These are phyloP conservation scores for Idaea straminata DNA, from an alignment of 2,888 invertebrate species.

Conservation along the genomic window DNA sequence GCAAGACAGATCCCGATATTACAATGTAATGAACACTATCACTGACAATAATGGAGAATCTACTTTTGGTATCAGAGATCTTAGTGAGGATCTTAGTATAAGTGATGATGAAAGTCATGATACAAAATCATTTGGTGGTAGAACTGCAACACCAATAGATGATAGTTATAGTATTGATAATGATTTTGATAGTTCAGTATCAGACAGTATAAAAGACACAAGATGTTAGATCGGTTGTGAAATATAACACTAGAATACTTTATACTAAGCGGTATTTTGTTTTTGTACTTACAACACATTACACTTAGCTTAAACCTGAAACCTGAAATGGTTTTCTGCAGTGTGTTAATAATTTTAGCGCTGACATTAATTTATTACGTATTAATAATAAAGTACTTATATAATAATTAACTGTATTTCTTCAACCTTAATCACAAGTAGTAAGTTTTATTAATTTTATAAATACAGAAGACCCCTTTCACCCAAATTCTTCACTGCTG, in stretches of 20 bases:
- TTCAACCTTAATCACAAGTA: too few relatives aligned
- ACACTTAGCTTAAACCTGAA: too few relatives aligned
- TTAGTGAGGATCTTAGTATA: slow-evolving; percentile 36
- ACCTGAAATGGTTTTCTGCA: too few relatives aligned
- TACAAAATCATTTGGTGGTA: slow-evolving; percentile 16
- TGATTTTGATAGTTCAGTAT: slow-evolving; percentile 10
- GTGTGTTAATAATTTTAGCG: too few relatives aligned
- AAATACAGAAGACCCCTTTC: too few relatives aligned
- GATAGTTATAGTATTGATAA: slow-evolving; percentile 21
- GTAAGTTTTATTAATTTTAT: too few relatives aligned
- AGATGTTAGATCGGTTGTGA: slow-evolving; percentile 39
- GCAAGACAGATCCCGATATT: slow-evolving; percentile 47
- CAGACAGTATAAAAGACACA: slow-evolving; percentile 55
- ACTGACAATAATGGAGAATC: slow-evolving; percentile 37
- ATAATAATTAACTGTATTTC: too few relatives aligned
- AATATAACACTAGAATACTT: neutral
- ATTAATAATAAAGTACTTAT: too few relatives aligned
- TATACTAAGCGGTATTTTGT: neutral
- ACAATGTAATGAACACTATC: slow-evolving; percentile 41
- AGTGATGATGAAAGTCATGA: slow-evolving; percentile 25
- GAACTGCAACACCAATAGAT: slow-evolving; percentile 33
- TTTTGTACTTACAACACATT: neutral
- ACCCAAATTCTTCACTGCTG: too few relatives aligned
- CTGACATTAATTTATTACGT: too few relatives aligned
- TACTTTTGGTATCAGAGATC: slow-evolving; percentile 36